These are phyloP conservation scores for Lochmaea capreae DNA, from an alignment of 2,888 invertebrate species.

Conservation along the genomic window DNA sequence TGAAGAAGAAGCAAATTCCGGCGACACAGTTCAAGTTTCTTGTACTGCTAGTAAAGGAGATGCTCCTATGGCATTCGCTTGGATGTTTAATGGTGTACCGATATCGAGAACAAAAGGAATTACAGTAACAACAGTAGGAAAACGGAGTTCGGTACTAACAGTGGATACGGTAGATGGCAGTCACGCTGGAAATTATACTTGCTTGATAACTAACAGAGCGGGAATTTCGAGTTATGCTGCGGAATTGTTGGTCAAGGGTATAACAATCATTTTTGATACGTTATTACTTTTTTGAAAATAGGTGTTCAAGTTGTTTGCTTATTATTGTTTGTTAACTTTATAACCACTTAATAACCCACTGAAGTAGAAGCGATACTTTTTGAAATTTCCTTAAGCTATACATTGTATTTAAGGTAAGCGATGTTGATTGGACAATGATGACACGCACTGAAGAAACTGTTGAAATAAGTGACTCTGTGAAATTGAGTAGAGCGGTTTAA, in stretches of 20 bases:
- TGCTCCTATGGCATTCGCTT: conserved; percentile 79
- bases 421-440: too few species aligned
- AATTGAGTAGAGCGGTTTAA: too few species aligned
- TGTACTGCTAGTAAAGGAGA: conserved; percentile 76
- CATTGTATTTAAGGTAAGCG: too few species aligned
- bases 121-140: conserved; percentile 59
- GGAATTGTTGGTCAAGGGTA: conserved; percentile 77
- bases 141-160: conserved; percentile 73
- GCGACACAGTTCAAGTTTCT: conserved; percentile 74
- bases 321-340: too few species aligned
- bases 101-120: conserved; percentile 67
- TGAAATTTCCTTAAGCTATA: too few species aligned
- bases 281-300: not conserved
- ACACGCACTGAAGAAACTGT: too few species aligned
- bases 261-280: not conserved
- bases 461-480: too few species aligned
- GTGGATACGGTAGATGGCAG: conserved; percentile 73
- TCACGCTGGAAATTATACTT: conserved; percentile 79
- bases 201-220: conserved; percentile 75
- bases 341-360: too few species aligned
- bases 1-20: conserved; percentile 73
- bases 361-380: too few species aligned
- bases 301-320: not conserved
- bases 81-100: conserved; percentile 75
- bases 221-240: conserved; percentile 74